Evolutionary conservation across 2,113 vertebrate genomes (phyloP), one percentile per base, ranked within the genome.

Genomic region (Pelobates fuscus): DNA sequence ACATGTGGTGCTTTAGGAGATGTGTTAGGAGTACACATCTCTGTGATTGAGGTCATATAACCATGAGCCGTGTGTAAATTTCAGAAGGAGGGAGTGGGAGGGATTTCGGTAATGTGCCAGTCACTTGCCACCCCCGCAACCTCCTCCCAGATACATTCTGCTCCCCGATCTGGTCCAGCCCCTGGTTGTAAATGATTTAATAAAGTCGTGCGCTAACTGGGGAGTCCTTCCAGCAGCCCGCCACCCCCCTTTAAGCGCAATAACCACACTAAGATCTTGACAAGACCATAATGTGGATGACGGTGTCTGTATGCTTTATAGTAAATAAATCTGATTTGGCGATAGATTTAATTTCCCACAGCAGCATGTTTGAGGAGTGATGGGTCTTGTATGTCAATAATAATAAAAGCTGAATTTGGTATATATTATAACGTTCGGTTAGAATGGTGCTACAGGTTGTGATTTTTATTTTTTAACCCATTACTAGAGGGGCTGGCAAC

Each of bases 181-280:
- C 62, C 52, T 66, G 62, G 49, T 66, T 44, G 71, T 74, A 74
- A 74, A 74, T 66, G 71, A 43, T 74, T 66, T 66, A 66, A 43
- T 65, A 12, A 23, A 43, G 55, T 70, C 32, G 68, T 60, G 68
- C 20, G 25, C 17, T 49, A 8, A 52, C 30, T 21, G 15, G 49
- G 41, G 41, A 41, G 58, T 12, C 58, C 8, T 27, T 5, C 58
- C 25, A 6, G 14, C 20, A 21, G n/a, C 54, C 21, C 24, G n/a
- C n/a, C n/a, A n/a, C n/a, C n/a, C n/a, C n/a, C n/a, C n/a, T n/a
- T n/a, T n/a, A n/a, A n/a, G n/a, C n/a, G n/a, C n/a, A n/a, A n/a
- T n/a, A n/a, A n/a, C n/a, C n/a, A n/a, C n/a, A n/a, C n/a, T n/a
- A n/a, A n/a, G n/a, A n/a, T n/a, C n/a, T n/a, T n/a, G n/a, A n/a